These are phyloP conservation scores for Crossocerus cetratus DNA, from an alignment of 2,888 invertebrate species.

Conservation along the genomic window DNA sequence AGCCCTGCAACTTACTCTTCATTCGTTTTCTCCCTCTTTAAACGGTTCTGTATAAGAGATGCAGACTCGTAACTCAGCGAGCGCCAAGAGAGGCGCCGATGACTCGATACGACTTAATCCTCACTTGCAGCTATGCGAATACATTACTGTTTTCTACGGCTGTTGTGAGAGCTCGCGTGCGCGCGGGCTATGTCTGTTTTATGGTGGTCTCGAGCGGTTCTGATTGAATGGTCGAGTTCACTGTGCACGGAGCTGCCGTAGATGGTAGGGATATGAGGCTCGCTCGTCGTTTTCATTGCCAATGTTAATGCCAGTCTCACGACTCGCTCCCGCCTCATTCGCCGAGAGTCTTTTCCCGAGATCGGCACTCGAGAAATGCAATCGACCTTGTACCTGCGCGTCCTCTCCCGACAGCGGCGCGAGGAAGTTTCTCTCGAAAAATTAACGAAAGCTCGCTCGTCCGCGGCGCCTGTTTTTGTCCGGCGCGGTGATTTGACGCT, in stretches of 20 bases:
- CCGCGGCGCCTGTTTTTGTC: too few species aligned
- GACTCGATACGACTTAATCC: neutral
- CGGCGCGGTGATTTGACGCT: slow-evolving; percentile 16
- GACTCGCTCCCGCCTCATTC: neutral
- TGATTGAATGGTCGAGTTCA: too few species aligned
- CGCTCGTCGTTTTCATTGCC: neutral
- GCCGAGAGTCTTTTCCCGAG: neutral
- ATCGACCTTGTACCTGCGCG: neutral
- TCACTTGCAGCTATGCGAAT: neutral
- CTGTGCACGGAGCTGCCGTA: neutral
- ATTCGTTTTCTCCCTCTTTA: too few species aligned
- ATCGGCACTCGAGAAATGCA: neutral
- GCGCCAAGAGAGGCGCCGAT: too few species aligned
- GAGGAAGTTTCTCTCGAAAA: neutral
- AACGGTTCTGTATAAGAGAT: too few species aligned
- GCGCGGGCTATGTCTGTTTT: neutral
- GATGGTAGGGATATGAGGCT: neutral
- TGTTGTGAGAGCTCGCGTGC: neutral
- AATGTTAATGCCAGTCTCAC: neutral
- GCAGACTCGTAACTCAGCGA: too few species aligned
- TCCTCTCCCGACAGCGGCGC: neutral
- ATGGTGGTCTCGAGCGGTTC: neutral
- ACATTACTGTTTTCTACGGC: neutral
- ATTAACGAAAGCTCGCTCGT: neutral
- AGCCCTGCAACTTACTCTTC: too few species aligned